Evolutionary conservation across 2,888 invertebrate species (phyloP), one percentile per base, ranked within the genome.

Genomic region (Miltochrista miniata): DNA sequence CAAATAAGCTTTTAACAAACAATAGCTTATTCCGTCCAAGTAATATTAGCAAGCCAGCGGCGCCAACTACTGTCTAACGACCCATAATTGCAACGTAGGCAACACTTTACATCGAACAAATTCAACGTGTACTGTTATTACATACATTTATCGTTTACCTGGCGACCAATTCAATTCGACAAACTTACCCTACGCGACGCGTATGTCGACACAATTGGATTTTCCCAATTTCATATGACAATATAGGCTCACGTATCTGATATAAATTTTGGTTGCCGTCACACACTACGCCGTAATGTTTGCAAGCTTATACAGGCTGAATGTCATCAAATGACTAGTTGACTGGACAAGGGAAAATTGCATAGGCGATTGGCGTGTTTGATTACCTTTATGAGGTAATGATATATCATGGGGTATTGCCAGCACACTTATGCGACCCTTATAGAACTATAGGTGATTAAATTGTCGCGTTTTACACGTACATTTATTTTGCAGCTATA

Each of bases 211-310:
- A 76, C 80, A 79, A 83, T 83, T 83, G 83, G 82, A 75, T 81
- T 85, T 83, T 73, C 81, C 84, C 81, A 80, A 81, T 82, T 81
- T 69, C 72, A 74, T 78, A 74, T 74, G 75, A 76, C 75, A 80
- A 76, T 75, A 75, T 73, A 70, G 65, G 68, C 70, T 62, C 72
- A 72, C 76, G 73, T 72, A 72, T 70, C 67, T 70, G 72, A 76
- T 75, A 77, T 78, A 79, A 74, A 81, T 77, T 79, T 73, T 70
- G 68, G 68, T 62, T 54, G 64, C 62, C 70, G 64, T 68, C 66
- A 66, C 66, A 64, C 66, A 68, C 68, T 68, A 61, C 56, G 48
- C 57, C 53, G 61, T 72, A 68, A 70, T 68, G 68, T 72, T 70
- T 70, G 54, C 59, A 49, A 63, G 59, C 44, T 65, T 64, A 64